Conservation (phyloP, 2,888 invertebrate genomes). For the Timema cristinae region DNA sequence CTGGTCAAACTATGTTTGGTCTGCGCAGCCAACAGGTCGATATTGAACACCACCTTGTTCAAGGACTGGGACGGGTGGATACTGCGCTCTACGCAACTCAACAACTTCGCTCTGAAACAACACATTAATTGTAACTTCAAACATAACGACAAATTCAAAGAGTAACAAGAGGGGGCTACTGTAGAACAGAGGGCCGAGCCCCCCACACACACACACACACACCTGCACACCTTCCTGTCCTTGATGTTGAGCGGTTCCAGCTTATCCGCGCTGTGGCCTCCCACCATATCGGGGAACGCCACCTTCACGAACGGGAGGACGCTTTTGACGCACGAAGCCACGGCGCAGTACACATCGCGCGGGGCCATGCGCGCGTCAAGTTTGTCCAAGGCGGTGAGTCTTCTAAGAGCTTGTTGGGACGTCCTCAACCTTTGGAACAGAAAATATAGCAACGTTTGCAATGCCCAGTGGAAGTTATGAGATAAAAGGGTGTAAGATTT, state of each 20-base stretch:
- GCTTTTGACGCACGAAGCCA: constrained; percentile 57
- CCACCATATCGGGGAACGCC: constrained; percentile 69
- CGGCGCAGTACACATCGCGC: constrained; percentile 49
- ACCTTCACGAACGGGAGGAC: constrained; percentile 68
- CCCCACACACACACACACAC: too few relatives aligned
- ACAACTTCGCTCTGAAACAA: constrained; percentile 51
- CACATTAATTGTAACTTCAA: not conserved
- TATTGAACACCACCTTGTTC: constrained; percentile 65
- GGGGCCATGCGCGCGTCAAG: constrained; percentile 18
- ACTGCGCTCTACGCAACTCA: constrained; percentile 64
- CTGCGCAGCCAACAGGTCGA: too few relatives aligned
- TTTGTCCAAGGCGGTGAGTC: constrained; percentile 15
- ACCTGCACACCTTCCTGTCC: constrained; percentile 52
- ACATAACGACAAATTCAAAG: not conserved
- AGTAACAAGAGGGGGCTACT: too few relatives aligned
- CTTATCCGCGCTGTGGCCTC: constrained; percentile 49
- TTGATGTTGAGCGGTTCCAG: constrained; percentile 59
- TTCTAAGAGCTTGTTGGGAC: too few relatives aligned
- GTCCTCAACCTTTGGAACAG: too few relatives aligned
- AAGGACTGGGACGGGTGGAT: constrained; percentile 57
- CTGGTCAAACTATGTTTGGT: too few relatives aligned
- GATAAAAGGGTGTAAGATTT: too few relatives aligned
- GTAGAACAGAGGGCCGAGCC: too few relatives aligned
- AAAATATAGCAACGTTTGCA: too few relatives aligned
- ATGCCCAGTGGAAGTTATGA: too few relatives aligned